Base-by-base conservation (phyloP, 2,113 vertebrate species). In the Perognathus longimembris region DNA sequence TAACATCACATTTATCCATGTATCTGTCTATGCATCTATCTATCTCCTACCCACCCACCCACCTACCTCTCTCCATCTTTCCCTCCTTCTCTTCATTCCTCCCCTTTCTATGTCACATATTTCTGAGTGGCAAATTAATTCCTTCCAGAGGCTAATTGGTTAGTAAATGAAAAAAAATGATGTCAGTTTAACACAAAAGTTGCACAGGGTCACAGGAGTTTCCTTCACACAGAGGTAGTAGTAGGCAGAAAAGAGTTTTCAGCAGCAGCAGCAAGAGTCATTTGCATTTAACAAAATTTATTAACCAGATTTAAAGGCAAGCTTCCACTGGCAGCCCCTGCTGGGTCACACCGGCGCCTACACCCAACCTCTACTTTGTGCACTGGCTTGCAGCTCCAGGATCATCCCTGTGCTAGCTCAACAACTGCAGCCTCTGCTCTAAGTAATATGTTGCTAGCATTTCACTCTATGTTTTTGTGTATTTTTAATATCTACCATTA, bases 111-210 rank as follows among this genome's bases (percentile, higher is more conserved):
- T 28, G 3, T 88, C 17, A 54, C 50, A 54, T 15, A 50, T 76
- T 92, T 69, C 50, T 70, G 59, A 74, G 64, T 75, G 73, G 88
- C 66, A 86, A 83, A 69, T 85, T 59, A 73, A 71, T 84, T 75
- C 26, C 3, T 42, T 83, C n/a, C 2, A 67, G 42, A 83, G 73
- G 11, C 34, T 79, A 80, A 85, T 21, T 71, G 57, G 67, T 76
- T 45, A 70, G 64, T 66, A 85, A 85, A 76, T 18, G 34, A 38
- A 26, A 70, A 80, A 85, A 93, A 32, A 6, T 67, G 74, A 32
- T 3, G 50, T 66, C 75, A 81, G 26, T 54, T 36, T 71, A 63
- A 74, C 64, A 74, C 76, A 78, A 40, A 93, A 66, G 7, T 22
- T 42, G 2, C 67, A 28, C 11, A 36, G 64, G 11, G 38, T 94